These are phyloP conservation scores for Morbakka virulenta DNA, from an alignment of 30 jellyfish, hydroid and myxozoan genomes.

Conservation along the genomic window DNA sequence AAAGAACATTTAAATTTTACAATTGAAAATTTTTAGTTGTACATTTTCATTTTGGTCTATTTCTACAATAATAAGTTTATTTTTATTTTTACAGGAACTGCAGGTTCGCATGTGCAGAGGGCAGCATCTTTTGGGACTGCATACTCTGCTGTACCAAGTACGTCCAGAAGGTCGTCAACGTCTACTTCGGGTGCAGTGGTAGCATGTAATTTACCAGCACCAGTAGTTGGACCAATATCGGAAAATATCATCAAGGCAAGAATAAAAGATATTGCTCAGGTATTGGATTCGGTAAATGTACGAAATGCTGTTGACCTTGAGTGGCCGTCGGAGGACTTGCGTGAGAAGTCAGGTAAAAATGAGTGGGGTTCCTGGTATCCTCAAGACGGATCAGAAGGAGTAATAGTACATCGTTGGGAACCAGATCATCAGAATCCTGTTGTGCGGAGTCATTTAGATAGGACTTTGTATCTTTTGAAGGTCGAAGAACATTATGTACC, in stretches of 20 bases:
- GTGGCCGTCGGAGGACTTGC: conserved; percentile 78
- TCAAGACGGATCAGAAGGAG: conserved; percentile 59
- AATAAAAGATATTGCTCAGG: conserved; percentile 41
- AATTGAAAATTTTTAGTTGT: too few species aligned
- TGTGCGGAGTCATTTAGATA: conserved; percentile 35
- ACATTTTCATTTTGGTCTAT: too few species aligned
- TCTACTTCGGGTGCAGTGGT: conserved; percentile 53
- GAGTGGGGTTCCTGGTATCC: conserved; percentile 70
- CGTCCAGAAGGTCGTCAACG: conserved; percentile 70
- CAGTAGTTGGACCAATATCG: conserved; percentile 28
- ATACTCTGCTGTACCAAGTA: conserved; percentile 62
- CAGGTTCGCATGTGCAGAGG: neutral
- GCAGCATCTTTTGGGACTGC: conserved; percentile 53
- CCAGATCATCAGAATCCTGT: conserved; percentile 48
- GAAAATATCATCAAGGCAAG: conserved; percentile 47
- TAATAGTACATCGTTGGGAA: conserved; percentile 64
- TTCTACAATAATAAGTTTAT: too few species aligned
- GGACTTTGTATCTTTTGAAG: conserved; percentile 36
- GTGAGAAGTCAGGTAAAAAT: conserved; percentile 31
- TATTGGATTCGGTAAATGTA: conserved; percentile 40
- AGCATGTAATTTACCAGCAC: conserved; percentile 45
- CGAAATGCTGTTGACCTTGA: conserved; percentile 44
- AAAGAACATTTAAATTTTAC: too few species aligned
- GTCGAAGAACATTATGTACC: conserved; percentile 62
- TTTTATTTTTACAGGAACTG: neutral